Conservation (phyloP, 2,113 vertebrate species). For the Polyodon spathula region DNA sequence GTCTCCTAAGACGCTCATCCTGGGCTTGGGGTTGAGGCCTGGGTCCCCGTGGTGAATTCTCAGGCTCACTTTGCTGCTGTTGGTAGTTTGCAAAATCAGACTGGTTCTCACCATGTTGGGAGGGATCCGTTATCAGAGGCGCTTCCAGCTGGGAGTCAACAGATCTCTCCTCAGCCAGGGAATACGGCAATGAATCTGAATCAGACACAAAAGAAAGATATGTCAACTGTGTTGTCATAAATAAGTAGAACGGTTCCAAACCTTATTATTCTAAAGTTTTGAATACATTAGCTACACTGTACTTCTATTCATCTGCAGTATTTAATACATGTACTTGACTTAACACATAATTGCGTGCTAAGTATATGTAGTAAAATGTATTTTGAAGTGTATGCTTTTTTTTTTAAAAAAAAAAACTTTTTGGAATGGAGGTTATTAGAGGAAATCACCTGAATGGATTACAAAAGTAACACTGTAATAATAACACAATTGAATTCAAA, state of each 20-base stretch:
- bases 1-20: constrained; percentile 36
- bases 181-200: constrained; percentile 24
- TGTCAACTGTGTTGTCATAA: not conserved
- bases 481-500: too few relatives aligned
- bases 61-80: constrained; percentile 40
- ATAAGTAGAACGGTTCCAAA: not conserved
- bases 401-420: too few relatives aligned
- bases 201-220: not conserved
- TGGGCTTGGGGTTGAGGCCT: constrained; percentile 23
- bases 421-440: too few relatives aligned
- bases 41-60: constrained; percentile 18
- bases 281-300: not conserved
- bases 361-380: too few relatives aligned
- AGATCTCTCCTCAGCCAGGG: constrained; percentile 16
- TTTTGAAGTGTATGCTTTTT: too few relatives aligned
- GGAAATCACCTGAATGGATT: too few relatives aligned
- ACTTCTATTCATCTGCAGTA: too few relatives aligned
- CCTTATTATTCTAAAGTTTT: not conserved
- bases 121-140: not conserved
- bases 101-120: constrained; percentile 27
- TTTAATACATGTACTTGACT: too few relatives aligned
- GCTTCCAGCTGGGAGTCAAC: constrained; percentile 13
- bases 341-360: too few relatives aligned
- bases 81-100: constrained; percentile 36
- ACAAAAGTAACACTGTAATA: too few relatives aligned